phyloP scores from a whole-genome alignment of 2,888 invertebrate species.

The Leptogaster cylindrica region DNA sequence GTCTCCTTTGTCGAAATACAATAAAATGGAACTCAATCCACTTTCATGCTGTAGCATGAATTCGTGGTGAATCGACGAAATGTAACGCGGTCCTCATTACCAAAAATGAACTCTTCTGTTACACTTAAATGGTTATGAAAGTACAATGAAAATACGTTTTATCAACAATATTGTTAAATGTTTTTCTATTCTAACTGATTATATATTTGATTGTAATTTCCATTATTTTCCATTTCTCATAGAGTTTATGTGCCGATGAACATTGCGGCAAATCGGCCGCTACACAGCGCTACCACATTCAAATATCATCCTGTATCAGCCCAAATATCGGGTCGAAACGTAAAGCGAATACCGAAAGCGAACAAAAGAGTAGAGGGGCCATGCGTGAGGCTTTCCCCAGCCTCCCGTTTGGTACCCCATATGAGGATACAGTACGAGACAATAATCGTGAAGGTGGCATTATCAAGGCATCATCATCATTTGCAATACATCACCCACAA shows the following conservation, averaged over 20 bases:
- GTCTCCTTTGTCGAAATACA: no score
- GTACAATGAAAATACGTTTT: no score
- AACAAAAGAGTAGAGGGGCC: constrained; percentile 48
- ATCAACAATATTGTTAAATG: no score
- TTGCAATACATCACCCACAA: no score
- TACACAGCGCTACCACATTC: constrained; percentile 40
- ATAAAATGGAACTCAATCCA: no score
- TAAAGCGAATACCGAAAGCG: constrained; percentile 47
- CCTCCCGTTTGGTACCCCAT: constrained; percentile 51
- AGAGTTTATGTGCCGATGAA: constrained; percentile 49
- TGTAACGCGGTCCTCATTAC: no score
- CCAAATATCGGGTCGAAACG: constrained; percentile 47
- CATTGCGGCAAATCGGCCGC: constrained; percentile 48
- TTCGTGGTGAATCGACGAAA: no score
- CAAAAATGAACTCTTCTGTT: no score
- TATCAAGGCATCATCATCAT: constrained; percentile 41
- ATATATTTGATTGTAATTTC: not conserved
- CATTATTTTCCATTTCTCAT: constrained; percentile 16
- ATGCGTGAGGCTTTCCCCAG: constrained; percentile 52
- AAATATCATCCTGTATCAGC: constrained; percentile 43
- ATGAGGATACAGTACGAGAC: constrained; percentile 47
- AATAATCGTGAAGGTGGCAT: constrained; percentile 46
- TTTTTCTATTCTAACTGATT: no score
- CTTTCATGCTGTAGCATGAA: no score
- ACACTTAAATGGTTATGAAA: no score